Percentiles rank a stretch among this genome's conserved stretches.
phyloP scores from a whole-genome alignment of 2,113 vertebrate genomes.

The Pollachius pollachius region DNA sequence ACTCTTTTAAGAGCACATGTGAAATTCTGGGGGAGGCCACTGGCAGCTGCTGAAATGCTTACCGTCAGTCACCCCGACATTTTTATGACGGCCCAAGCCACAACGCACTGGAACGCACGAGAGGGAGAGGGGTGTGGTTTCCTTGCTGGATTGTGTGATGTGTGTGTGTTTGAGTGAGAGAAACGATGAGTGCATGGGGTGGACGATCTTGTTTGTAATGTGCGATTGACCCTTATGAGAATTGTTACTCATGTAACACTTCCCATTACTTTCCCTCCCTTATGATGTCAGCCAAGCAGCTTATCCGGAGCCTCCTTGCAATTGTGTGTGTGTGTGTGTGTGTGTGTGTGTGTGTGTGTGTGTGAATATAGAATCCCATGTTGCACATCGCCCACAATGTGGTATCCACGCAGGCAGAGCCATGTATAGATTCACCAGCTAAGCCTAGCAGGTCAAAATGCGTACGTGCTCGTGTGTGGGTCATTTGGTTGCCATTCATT shows the following conservation, averaged over 20 bases:
- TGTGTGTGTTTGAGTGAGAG: too few relatives aligned
- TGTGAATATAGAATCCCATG: background rate
- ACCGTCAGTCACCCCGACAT: conserved; percentile 30
- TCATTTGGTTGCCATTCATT: conserved; percentile 4
- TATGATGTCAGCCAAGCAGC: too few relatives aligned
- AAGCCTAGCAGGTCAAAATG: background rate
- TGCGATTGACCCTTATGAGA: too few relatives aligned
- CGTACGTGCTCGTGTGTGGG: background rate
- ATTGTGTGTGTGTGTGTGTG: background rate
- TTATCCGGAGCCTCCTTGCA: too few relatives aligned
- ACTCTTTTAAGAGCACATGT: conserved; percentile 12
- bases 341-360: background rate
- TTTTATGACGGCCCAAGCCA: conserved; percentile 21
- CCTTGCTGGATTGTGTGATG: background rate
- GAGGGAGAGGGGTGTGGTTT: conserved; percentile 4
- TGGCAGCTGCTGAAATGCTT: conserved; percentile 24
- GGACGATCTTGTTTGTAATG: too few relatives aligned
- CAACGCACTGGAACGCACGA: conserved; percentile 3
- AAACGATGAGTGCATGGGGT: too few relatives aligned
- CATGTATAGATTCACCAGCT: too few relatives aligned
- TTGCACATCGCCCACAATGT: too few relatives aligned
- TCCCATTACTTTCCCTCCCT: too few relatives aligned
- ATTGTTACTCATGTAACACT: too few relatives aligned
- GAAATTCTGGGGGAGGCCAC: conserved; percentile 12
- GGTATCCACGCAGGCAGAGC: too few relatives aligned